A percentile compares a stretch with the other conserved stretches of the same genome.
Conservation (phyloP, 2,113 vertebrate genomes). For the Bubo blakistoni region DNA sequence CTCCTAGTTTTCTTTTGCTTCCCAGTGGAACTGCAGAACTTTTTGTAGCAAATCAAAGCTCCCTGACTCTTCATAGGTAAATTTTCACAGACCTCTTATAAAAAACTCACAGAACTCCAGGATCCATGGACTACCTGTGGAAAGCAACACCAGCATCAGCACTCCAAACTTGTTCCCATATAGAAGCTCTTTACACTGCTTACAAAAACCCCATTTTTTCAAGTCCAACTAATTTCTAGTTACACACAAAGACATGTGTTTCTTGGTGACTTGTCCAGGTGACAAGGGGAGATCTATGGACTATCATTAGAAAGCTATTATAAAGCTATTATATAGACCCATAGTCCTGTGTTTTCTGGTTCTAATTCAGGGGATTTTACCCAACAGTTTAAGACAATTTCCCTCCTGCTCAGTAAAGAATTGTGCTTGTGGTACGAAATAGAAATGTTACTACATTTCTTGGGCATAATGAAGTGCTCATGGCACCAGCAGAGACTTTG, state of each 20-base stretch:
- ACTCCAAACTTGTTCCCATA: not conserved
- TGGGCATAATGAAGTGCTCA: conserved; percentile 7
- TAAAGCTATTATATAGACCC: not conserved
- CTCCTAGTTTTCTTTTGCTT: not conserved
- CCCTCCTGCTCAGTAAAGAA: not conserved
- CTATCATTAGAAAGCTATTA: not conserved
- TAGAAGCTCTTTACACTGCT: not conserved
- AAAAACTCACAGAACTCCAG: not conserved
- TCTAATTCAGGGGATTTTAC: not conserved
- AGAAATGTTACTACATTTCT: not conserved
- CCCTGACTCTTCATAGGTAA: not conserved
- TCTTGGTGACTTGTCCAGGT: not conserved
- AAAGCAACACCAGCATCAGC: not conserved
- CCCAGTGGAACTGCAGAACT: not conserved
- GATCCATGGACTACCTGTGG: not conserved
- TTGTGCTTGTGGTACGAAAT: not conserved
- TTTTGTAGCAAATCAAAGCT: not conserved
- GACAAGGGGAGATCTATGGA: fast-evolving
- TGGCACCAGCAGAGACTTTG: not conserved
- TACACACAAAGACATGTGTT: not conserved
- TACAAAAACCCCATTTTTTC: not conserved
- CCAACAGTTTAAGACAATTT: not conserved
- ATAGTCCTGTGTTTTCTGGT: not conserved
- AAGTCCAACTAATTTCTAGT: not conserved
- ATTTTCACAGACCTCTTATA: not conserved